Conservation (phyloP, 1,140 invertebrate genomes). For the Campoletis sonorensis region DNA sequence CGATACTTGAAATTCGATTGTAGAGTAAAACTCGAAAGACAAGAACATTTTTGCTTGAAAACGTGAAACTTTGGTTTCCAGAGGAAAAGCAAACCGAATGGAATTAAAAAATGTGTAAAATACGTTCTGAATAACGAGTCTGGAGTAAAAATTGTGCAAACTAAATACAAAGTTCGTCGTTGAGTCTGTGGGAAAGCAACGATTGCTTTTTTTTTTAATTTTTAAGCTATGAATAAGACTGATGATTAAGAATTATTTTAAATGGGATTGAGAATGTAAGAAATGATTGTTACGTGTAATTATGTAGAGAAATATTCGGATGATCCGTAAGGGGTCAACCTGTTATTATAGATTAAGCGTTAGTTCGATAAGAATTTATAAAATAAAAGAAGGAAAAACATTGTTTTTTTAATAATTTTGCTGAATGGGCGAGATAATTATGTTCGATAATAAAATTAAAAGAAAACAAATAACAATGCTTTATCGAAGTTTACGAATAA, state of each 20-base stretch:
- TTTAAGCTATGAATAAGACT: slow-evolving; percentile 30
- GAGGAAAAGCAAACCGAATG: too few relatives aligned
- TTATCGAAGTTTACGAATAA: not conserved
- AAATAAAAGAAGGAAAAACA: slow-evolving; percentile 48
- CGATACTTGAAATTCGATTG: too few relatives aligned
- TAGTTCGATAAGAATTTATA: slow-evolving; percentile 46
- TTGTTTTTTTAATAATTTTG: slow-evolving; percentile 60
- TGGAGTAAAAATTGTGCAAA: too few relatives aligned
- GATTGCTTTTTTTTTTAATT: too few relatives aligned
- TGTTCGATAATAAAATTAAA: slow-evolving; percentile 24
- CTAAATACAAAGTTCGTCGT: too few relatives aligned
- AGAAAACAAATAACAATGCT: not conserved
- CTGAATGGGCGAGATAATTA: slow-evolving; percentile 13
- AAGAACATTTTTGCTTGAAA: too few relatives aligned
- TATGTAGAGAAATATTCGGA: not conserved
- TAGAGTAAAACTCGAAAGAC: too few relatives aligned
- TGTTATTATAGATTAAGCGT: not conserved
- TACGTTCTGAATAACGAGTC: too few relatives aligned
- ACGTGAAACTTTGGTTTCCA: too few relatives aligned
- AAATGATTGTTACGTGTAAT: not conserved
- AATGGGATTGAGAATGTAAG: not conserved
- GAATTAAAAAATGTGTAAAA: too few relatives aligned
- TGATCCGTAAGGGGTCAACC: not conserved
- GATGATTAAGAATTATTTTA: slow-evolving; percentile 25
- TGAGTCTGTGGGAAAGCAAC: too few relatives aligned